phyloP scores from a whole-genome alignment of 2,888 invertebrate genomes.

The Luperina nickerlii region DNA sequence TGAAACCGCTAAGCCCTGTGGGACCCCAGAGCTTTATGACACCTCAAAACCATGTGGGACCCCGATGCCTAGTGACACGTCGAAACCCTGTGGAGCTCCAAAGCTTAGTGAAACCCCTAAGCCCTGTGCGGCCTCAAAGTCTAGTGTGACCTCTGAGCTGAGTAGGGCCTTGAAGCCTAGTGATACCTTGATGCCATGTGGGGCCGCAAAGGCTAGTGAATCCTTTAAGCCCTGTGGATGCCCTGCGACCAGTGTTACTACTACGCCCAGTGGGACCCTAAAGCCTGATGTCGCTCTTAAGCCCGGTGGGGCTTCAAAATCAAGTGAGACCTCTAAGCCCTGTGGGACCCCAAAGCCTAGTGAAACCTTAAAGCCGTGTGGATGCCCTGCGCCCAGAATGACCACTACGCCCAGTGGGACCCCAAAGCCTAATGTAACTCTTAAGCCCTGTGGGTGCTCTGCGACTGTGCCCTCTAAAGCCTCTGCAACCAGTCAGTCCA shows the following conservation, averaged over 20 bases:
- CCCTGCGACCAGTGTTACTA: not conserved
- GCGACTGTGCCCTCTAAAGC: not conserved
- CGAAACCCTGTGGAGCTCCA: accelerated
- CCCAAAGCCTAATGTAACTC: not conserved
- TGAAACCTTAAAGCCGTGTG: not conserved
- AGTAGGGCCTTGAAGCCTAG: no score
- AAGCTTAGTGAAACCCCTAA: not conserved
- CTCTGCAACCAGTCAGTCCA: no score
- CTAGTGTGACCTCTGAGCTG: not conserved
- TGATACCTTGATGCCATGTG: no score
- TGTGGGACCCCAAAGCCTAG: not conserved
- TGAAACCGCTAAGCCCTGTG: not conserved
- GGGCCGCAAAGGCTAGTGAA: not conserved
- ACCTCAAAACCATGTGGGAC: not conserved
- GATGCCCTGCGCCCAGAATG: no score
- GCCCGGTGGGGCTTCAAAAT: not conserved
- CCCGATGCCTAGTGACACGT: not conserved
- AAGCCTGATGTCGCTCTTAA: no score
- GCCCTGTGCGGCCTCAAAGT: not conserved
- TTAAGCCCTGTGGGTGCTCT: not conserved
- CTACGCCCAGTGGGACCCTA: not conserved
- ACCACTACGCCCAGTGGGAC: not conserved
- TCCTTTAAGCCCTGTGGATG: not conserved
- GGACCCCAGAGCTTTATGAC: no score
- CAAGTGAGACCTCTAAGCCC: not conserved